phyloP scores from a whole-genome alignment of 92 coral and sea anemone genomes.

The Isaurus tuberculatus region DNA sequence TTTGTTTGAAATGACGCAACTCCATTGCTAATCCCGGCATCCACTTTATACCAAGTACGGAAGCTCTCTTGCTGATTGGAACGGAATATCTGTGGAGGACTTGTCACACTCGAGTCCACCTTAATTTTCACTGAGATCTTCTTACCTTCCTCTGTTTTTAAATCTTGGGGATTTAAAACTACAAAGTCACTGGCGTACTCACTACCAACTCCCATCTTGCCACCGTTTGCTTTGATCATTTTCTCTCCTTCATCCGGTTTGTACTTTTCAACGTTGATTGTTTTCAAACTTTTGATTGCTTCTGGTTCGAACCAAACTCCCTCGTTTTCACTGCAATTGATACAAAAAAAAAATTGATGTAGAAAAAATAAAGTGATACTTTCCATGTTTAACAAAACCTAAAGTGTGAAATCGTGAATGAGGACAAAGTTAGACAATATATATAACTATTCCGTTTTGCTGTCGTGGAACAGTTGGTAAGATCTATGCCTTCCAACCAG shows the following conservation, averaged over 20 bases:
- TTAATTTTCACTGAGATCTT: slow-evolving; percentile 74
- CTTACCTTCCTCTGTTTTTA: slow-evolving; percentile 62
- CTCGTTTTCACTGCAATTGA: slow-evolving; percentile 56
- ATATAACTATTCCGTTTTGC: no score
- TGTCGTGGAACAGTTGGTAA: no score
- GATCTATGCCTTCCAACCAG: no score
- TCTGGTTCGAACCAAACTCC: slow-evolving; percentile 77
- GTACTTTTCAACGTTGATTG: slow-evolving; percentile 76
- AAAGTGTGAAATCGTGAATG: no score
- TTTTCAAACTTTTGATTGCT: slow-evolving; percentile 66
- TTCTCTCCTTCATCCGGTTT: slow-evolving; percentile 80
- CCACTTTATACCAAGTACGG: slow-evolving; percentile 88
- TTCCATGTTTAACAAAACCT: not conserved
- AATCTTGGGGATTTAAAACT: slow-evolving; percentile 79
- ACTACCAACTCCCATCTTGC: slow-evolving; percentile 89
- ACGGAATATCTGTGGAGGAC: slow-evolving; percentile 76
- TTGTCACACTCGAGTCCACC: slow-evolving; percentile 75
- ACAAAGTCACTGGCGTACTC: slow-evolving; percentile 91
- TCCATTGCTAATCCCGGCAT: slow-evolving; percentile 64
- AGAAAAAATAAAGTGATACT: not conserved
- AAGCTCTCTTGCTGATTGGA: slow-evolving; percentile 67
- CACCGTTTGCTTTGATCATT: slow-evolving; percentile 78
- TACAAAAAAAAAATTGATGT: not conserved
- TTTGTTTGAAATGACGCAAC: slow-evolving; percentile 70
- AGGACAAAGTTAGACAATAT: no score